Evolutionary conservation across 1,140 invertebrate species (phyloP).

Genomic region (Leptinotarsa texana): DNA sequence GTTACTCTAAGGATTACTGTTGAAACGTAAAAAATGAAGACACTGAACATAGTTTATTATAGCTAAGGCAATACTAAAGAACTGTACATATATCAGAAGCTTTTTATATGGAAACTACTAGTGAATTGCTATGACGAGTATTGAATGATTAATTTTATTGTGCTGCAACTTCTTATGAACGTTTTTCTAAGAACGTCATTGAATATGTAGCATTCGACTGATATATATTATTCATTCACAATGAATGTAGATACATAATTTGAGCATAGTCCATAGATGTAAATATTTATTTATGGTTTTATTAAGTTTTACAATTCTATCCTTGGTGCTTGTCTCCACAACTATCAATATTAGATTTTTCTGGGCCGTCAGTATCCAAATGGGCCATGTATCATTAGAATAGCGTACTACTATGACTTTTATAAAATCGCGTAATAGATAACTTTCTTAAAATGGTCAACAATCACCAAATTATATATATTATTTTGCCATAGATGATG

Average conservation of each 20-base stretch:
- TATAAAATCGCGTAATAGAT: slow-evolving; percentile 20
- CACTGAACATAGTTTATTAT: slow-evolving; percentile 37
- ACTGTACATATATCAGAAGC: slow-evolving; percentile 54
- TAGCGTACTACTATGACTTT: slow-evolving; percentile 41
- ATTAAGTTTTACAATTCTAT: slow-evolving; percentile 47
- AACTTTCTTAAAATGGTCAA: slow-evolving; percentile 22
- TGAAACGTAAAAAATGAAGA: slow-evolving; percentile 22
- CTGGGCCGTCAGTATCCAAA: slow-evolving; percentile 34
- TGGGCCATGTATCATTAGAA: slow-evolving; percentile 55
- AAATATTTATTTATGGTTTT: slow-evolving; percentile 45
- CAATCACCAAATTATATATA: slow-evolving; percentile 25
- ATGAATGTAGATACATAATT: slow-evolving; percentile 34
- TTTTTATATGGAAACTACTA: slow-evolving; percentile 54
- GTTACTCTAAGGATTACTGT: slow-evolving; percentile 33
- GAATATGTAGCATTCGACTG: slow-evolving; percentile 41
- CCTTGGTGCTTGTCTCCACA: slow-evolving; percentile 48
- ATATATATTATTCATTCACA: slow-evolving; percentile 35
- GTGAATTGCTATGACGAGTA: slow-evolving; percentile 37
- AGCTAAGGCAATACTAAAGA: slow-evolving; percentile 43
- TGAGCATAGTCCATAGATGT: slow-evolving; percentile 47
- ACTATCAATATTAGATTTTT: slow-evolving; percentile 36
- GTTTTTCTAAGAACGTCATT: slow-evolving; percentile 25
- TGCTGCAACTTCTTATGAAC: slow-evolving; percentile 45
- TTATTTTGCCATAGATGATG: slow-evolving; percentile 36
- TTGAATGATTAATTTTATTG: slow-evolving; percentile 36